Base-by-base conservation (phyloP, 2,888 invertebrate genomes). In the Ochlodes sylvanus region DNA sequence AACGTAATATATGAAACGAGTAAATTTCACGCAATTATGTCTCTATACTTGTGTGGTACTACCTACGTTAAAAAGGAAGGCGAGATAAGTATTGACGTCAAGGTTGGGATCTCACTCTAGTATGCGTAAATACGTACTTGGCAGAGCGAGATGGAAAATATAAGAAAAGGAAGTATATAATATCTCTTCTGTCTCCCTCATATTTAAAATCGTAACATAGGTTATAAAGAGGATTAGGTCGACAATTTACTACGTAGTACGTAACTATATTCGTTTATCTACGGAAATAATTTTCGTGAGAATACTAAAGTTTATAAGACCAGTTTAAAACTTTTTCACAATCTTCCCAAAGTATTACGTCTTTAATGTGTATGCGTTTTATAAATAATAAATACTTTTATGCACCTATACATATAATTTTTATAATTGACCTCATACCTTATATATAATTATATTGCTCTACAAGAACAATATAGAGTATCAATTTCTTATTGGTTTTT, bases 1-100 rank as follows among this genome's bases (percentile, higher is more conserved):
- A 38, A 27, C 34, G 50, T n/a, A 50, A 50, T 50, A 27, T 50
- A 38, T 38, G 12, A 27, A 34, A 50, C 15, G 21, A 50, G 61
- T 21, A 50, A 62, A 61, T 47, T 61, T 47, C 19, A 50, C 38
- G 21, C 38, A 52, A 34, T 54, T 32, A 54, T 54, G 34, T 61
- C 32, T 61, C 32, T 50, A 62, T 50, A 50, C 34, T 62, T 62
- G 27, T 34, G 21, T 52, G 21, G 12, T 19, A 52, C 61, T 62
- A 62, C 61, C 34, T 50, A 27, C 27, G 27, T 62, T 17, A 62
- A 60, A 62, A 62, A 50, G 61, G 61, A 62, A 50, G 50, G 50
- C 61, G 10, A 27, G 15, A 62, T 34, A 62, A 19, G 61, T 62
- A 62, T 62, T 62, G 61, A 62, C 61, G 61, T 38, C 50, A 50